phyloP scores from a whole-genome alignment of 2,888 invertebrate genomes.

The Pristionchus japonicus region DNA sequence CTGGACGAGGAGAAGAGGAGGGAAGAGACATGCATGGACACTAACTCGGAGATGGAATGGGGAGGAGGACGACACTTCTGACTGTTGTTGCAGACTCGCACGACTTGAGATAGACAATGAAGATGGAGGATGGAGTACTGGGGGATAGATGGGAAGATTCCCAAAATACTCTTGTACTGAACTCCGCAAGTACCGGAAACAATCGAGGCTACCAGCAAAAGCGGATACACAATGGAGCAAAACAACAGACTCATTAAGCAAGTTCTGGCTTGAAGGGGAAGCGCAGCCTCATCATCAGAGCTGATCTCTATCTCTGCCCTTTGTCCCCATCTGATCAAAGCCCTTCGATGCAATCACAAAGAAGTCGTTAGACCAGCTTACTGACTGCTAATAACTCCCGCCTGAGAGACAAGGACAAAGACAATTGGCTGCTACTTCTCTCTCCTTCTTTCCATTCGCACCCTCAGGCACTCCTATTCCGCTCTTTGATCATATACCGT shows the following conservation, averaged over 20 bases:
- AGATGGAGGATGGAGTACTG: neutral
- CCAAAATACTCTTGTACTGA: neutral
- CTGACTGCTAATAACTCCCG: neutral
- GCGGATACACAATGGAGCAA: neutral
- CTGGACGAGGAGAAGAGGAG: no score
- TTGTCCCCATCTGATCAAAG: neutral
- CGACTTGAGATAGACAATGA: no score
- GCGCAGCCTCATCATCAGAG: neutral
- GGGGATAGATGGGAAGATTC: neutral
- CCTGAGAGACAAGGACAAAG: neutral
- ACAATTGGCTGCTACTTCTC: neutral
- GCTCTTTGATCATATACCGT: neutral
- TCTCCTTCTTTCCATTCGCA: neutral
- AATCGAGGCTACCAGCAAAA: neutral
- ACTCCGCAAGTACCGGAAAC: neutral
- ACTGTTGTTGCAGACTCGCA: no score
- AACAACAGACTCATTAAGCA: neutral
- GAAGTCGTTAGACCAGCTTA: neutral
- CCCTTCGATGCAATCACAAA: neutral
- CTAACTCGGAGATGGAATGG: neutral
- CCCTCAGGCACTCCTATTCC: neutral
- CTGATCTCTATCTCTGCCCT: neutral
- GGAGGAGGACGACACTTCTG: slow-evolving; percentile 1
- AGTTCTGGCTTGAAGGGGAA: neutral
- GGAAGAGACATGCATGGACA: neutral